A percentile compares a stretch with the other conserved stretches of the same genome.
Evolutionary conservation across 2,113 vertebrate species (phyloP).

Genomic region (Chrysochloris asiatica): DNA sequence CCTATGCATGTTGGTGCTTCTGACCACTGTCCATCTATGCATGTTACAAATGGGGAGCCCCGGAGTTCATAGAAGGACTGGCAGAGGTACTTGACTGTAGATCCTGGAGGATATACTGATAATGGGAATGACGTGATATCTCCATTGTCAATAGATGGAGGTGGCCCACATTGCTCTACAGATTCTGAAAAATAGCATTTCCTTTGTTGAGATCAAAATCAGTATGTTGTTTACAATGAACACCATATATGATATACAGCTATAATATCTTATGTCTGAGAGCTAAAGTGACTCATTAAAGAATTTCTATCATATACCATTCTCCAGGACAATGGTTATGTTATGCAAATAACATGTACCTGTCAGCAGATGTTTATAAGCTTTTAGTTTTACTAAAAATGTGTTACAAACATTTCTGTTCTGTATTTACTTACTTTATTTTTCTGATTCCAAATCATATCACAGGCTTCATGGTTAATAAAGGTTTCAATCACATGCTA

Average conservation of each 20-base stretch:
- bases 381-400: conserved; percentile 1
- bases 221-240: not conserved
- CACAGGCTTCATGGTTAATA: too few species aligned
- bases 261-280: not conserved
- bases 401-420: not conserved
- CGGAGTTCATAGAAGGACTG: not conserved
- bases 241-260: not conserved
- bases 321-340: not conserved
- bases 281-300: not conserved
- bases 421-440: not conserved
- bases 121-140: conserved; percentile 15
- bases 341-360: not conserved
- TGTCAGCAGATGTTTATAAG: not conserved
- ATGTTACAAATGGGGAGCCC: not conserved
- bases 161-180: not conserved
- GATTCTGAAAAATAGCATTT: not conserved
- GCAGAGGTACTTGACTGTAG: not conserved
- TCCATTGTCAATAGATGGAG: conserved; percentile 34
- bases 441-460: not conserved
- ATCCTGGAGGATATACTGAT: not conserved
- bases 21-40: conserved; percentile 36
- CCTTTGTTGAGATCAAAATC: not conserved
- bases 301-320: not conserved
- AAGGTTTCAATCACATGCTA: too few species aligned
- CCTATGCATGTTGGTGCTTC: conserved; percentile 25